Evolutionary conservation across 2,797 vertebrate genomes (phyloP), one percentile per base, ranked within the genome.

Genomic region (Girardinus metallicus): DNA sequence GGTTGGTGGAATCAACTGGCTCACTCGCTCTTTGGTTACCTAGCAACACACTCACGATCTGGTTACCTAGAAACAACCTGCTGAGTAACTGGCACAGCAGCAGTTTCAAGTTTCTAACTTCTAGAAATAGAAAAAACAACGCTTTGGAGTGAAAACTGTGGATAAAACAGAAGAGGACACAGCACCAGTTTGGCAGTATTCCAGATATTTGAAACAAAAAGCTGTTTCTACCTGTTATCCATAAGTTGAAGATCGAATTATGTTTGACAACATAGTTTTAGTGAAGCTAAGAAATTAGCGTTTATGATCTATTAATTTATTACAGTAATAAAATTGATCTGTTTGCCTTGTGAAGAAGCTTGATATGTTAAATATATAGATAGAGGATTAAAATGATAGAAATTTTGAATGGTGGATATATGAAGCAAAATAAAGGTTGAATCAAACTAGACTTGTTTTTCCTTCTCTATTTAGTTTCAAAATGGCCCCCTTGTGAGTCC

Each of bases 401-500:
- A 64, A 16, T 66, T 10, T 23, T 26, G 34, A 36, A 36, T 26
- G 7, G 53, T 43, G 12, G 16, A 49, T 31, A 46, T 49, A 6
- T 47, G 0, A 31, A 15, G 15, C 16, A 10, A 1, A 71, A 0
- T 1, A 23, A 78, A n/a, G 13, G 2, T 11, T 31, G 51, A n/a
- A 36, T 68, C 23, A 41, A 41, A 26, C 21, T 66, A 39, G 62
- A 66, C 55, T 39, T 1, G 21, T 74, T 49, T 31, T 60, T n/a
- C 39, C 36, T 39, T 64, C 21, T 6, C 72, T 1, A 9, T 41
- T 76, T 23, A 74, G 4, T 29, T 78, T 79, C 47, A 79, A 31
- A 82, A 26, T 75, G 76, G 78, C 3, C 76, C 70, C 62, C 68
- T 68, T 82, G 47, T 41, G 66, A n/a, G 16, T 71, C 16, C 41